Evolutionary conservation across 2,113 vertebrate species (phyloP), one percentile per base, ranked within the genome.

Genomic region (Camelus bactrianus): DNA sequence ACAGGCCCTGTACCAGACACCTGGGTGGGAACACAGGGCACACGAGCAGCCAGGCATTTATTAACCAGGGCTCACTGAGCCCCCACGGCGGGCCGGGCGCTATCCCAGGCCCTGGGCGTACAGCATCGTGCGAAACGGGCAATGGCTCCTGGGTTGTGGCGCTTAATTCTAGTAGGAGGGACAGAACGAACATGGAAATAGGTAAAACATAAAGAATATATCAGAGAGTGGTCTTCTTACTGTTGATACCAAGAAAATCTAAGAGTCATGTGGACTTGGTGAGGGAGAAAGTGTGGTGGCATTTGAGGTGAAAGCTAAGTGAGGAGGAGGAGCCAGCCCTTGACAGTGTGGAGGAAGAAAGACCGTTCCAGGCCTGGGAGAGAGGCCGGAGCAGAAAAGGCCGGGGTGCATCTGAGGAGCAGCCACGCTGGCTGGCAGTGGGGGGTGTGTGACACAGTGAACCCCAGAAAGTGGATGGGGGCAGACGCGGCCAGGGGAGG

Each of bases 381-480:
- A 65, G 38, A 42, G 38, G 38, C 38, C 70, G 48, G 46, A 15
- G 35, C 7, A 10, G 1, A 13, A 22, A 64, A 77, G 83, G 22
- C 54, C 9, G 4, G 16, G 38, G 38, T 3, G 5, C 12, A 4
- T 19, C 11, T 56, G 50, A 69, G 52, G 54, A 64, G 17, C 52
- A 14, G 20, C 14, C 16, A 26, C 20, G 9, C 73, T 12, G 12
- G 28, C 46, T 42, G 38, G 38, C 12, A 6, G n/a, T 17, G 16
- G 50, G n/a, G 3, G 35, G 35, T 35, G 35, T 35, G 75, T 50
- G 11, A 32, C 16, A 4, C 38, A 20, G 69, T 3, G 46, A 42
- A 0, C 10, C 13, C 12, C 0, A 20, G 65, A 26, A n/a, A 2
- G 32, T 12, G 8, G 22, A 24, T 3, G 0, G 10, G 80, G 38